A percentile compares a stretch with the other conserved stretches of the same genome.
These are phyloP conservation scores for Dicrostonyx torquatus DNA, from an alignment of 2,797 vertebrate genomes.

Conservation along the genomic window DNA sequence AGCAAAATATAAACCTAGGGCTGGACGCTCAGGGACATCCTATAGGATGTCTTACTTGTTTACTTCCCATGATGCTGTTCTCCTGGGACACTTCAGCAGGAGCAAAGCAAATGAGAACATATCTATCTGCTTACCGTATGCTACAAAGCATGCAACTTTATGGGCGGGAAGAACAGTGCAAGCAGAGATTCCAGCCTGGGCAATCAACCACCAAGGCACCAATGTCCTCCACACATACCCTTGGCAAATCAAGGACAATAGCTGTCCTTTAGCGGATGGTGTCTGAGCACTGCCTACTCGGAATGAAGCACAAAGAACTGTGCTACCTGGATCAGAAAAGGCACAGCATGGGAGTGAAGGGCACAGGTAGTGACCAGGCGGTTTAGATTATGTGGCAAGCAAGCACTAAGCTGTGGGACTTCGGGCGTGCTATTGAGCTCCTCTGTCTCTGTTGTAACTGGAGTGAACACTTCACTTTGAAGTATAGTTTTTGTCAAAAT, in stretches of 20 bases:
- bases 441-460: slow-evolving; percentile 24
- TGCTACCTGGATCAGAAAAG: background rate
- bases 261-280: background rate
- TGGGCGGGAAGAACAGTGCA: background rate
- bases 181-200: background rate
- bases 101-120: background rate
- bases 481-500: slow-evolving; percentile 9
- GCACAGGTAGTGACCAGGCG: accelerated
- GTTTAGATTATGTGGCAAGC: background rate
- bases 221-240: background rate
- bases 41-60: background rate
- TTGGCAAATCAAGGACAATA: background rate
- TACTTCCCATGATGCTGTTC: background rate
- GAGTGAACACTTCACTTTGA: background rate
- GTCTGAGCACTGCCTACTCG: background rate
- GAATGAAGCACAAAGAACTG: background rate
- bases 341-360: background rate
- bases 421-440: background rate
- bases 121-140: background rate
- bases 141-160: background rate
- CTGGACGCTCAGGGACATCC: background rate
- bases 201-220: background rate
- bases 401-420: background rate
- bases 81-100: background rate
- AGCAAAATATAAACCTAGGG: too few species aligned